These are phyloP conservation scores for Microtus richardsoni DNA, from an alignment of 2,113 vertebrate genomes.

Conservation along the genomic window DNA sequence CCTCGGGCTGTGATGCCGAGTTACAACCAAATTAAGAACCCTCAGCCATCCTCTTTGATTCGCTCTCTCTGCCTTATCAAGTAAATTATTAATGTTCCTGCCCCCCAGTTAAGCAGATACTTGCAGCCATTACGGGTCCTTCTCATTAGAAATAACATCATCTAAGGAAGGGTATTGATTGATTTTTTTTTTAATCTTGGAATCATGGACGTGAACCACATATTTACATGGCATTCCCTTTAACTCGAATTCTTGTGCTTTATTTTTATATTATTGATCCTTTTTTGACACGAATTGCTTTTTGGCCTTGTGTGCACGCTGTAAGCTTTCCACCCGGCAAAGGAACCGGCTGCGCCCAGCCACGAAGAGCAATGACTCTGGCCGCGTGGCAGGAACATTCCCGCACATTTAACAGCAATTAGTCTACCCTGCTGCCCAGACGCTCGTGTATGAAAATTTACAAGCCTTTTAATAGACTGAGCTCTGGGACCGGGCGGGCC, in stretches of 20 bases:
- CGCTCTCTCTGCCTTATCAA: slow-evolving; percentile 81
- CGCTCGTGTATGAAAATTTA: slow-evolving; percentile 75
- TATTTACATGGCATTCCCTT: slow-evolving; percentile 86
- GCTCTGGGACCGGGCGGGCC: slow-evolving; percentile 60
- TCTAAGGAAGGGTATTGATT: slow-evolving; percentile 88
- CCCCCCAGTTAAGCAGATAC: slow-evolving; percentile 85
- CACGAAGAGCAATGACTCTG: slow-evolving; percentile 66
- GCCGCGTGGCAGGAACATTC: slow-evolving; percentile 57
- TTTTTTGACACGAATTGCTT: slow-evolving; percentile 84
- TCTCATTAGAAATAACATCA: slow-evolving; percentile 90
- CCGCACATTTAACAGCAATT: slow-evolving; percentile 79
- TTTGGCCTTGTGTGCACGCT: slow-evolving; percentile 82
- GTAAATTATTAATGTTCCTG: slow-evolving; percentile 89
- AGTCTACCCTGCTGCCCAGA: slow-evolving; percentile 68
- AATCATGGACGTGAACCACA: slow-evolving; percentile 87
- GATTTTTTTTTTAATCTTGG: slow-evolving; percentile 83
- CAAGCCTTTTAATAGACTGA: slow-evolving; percentile 79
- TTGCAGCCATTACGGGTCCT: slow-evolving; percentile 85
- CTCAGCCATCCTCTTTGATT: slow-evolving; percentile 81
- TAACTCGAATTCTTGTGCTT: slow-evolving; percentile 86
- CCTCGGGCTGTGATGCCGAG: slow-evolving; percentile 77
- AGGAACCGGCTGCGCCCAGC: slow-evolving; percentile 53
- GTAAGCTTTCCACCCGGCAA: slow-evolving; percentile 80
- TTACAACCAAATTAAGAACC: slow-evolving; percentile 86
- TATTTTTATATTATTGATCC: slow-evolving; percentile 88